phyloP scores from a whole-genome alignment of 2,888 invertebrate genomes.

The Anthoptus insignis region DNA sequence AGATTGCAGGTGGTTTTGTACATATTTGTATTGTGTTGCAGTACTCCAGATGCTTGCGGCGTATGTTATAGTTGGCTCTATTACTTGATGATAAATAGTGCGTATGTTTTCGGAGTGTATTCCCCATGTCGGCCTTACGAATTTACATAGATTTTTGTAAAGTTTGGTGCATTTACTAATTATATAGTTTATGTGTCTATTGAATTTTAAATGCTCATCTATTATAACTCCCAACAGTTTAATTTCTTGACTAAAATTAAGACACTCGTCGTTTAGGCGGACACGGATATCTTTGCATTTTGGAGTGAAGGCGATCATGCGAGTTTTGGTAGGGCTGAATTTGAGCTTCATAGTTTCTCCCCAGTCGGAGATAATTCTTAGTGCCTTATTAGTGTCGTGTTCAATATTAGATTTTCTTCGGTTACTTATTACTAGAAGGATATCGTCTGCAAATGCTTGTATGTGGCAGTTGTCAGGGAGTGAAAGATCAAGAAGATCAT shows the following conservation, averaged over 20 bases:
- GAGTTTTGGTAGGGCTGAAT: constrained; percentile 1
- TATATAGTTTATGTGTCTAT: not conserved
- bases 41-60: not conserved
- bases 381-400: not conserved
- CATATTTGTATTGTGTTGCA: no score
- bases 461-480: constrained; percentile 26
- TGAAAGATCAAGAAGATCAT: constrained; percentile 28
- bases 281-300: not conserved
- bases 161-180: not conserved
- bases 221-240: not conserved
- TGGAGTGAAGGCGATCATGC: constrained; percentile 1
- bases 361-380: not conserved
- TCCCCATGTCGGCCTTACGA: not conserved
- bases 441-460: constrained; percentile 34
- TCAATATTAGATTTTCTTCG: not conserved
- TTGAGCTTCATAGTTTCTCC: not conserved
- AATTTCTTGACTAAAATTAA: not conserved
- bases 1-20: not conserved
- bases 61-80: not conserved
- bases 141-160: not conserved
- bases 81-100: not conserved
- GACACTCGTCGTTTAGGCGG: no score
- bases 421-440: constrained; percentile 14
- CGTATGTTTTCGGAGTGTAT: not conserved
- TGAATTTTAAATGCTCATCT: not conserved